phyloP scores from a whole-genome alignment of 1,140 invertebrate genomes.

The Phenacoccus solenopsis region DNA sequence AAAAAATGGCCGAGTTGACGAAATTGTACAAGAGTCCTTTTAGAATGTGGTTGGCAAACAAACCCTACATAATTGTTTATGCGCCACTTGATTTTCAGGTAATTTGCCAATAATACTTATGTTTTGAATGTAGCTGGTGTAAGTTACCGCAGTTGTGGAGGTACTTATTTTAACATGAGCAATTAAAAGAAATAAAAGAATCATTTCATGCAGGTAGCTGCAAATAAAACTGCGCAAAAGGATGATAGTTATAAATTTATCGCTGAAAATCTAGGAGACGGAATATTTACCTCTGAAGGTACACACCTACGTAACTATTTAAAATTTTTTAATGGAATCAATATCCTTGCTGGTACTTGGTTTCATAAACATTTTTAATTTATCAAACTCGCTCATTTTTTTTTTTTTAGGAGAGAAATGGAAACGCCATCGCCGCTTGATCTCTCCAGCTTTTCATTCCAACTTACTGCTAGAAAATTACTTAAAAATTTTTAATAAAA shows the following conservation, averaged over 20 bases:
- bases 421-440: slow-evolving; percentile 45
- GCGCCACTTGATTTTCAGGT: too few species aligned
- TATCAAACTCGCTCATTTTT: too few species aligned
- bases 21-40: too few species aligned
- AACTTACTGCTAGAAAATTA: slow-evolving; percentile 65
- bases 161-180: too few species aligned
- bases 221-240: neutral
- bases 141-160: too few species aligned
- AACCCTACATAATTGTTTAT: too few species aligned
- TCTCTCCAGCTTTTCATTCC: slow-evolving; percentile 71
- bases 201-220: neutral
- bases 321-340: neutral
- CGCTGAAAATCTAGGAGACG: neutral
- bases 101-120: too few species aligned
- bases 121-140: too few species aligned
- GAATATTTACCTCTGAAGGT: neutral
- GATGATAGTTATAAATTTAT: neutral
- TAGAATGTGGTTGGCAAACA: too few species aligned
- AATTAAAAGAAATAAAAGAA: too few species aligned
- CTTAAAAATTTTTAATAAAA: slow-evolving; percentile 53
- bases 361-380: too few species aligned
- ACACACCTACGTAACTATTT: neutral
- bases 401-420: slow-evolving; percentile 34
- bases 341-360: neutral
- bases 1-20: too few species aligned